These are phyloP conservation scores for Anguilla pacifica DNA, from an alignment of 2,797 vertebrate genomes.

Conservation along the genomic window DNA sequence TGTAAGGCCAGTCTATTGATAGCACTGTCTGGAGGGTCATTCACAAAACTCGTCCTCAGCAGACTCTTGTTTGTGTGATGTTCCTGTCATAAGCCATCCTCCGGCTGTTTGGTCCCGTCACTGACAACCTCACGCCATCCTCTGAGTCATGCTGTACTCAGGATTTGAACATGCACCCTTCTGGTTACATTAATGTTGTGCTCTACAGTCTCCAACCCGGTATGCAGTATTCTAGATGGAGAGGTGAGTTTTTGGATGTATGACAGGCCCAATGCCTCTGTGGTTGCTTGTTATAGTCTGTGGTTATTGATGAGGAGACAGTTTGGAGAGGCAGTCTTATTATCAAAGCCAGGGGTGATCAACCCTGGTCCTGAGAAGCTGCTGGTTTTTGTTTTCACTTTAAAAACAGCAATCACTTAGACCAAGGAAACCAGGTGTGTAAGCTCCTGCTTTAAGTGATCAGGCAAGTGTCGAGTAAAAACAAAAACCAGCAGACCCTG, in stretches of 20 bases:
- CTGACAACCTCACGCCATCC: not conserved
- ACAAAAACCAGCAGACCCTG: too few relatives aligned
- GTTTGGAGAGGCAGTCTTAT: not conserved
- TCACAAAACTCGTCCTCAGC: not conserved
- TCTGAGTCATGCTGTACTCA: not conserved
- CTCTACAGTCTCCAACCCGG: not conserved
- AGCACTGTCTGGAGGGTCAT: not conserved
- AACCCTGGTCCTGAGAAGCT: too few relatives aligned
- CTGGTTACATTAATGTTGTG: not conserved
- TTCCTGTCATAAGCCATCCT: not conserved
- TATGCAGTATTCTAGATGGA: not conserved
- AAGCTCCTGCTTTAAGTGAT: too few relatives aligned
- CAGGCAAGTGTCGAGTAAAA: too few relatives aligned
- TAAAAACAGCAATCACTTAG: too few relatives aligned
- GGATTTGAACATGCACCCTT: not conserved
- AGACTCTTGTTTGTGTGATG: not conserved
- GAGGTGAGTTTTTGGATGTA: not conserved
- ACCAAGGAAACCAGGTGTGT: too few relatives aligned
- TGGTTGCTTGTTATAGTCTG: not conserved
- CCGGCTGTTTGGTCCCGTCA: not conserved
- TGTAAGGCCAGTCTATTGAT: not conserved
- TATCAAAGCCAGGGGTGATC: not conserved
- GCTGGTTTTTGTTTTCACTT: too few relatives aligned
- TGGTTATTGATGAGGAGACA: not conserved
- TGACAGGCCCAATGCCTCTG: not conserved